phyloP scores from a whole-genome alignment of 2,888 invertebrate species.

The Drosophila villosipedis region DNA sequence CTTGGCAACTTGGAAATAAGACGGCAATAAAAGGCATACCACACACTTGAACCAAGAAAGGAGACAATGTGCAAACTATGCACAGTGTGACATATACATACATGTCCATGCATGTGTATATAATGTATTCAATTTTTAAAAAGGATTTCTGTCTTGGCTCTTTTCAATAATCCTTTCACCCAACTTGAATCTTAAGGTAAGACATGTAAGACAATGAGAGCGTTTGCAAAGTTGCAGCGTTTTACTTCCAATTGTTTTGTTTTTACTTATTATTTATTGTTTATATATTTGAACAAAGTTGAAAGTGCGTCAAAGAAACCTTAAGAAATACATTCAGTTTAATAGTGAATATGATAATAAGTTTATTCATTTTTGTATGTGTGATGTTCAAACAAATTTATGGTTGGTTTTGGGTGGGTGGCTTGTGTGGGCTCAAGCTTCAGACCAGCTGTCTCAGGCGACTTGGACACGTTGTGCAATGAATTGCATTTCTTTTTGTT shows the following conservation, averaged over 20 bases:
- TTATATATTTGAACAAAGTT: not conserved
- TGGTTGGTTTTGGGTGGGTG: conserved; percentile 1
- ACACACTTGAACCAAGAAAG: conserved; percentile 9
- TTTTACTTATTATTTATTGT: not conserved
- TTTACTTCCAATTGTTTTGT: not conserved
- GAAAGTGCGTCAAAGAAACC: too few species aligned
- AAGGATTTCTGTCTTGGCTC: not conserved
- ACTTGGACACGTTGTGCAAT: conserved; percentile 54
- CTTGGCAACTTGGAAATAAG: conserved; percentile 22
- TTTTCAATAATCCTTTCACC: not conserved
- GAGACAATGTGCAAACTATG: conserved; percentile 68
- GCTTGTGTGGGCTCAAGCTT: conserved; percentile 10
- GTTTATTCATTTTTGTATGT: not conserved
- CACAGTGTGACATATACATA: conserved; percentile 32
- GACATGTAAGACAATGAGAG: not conserved
- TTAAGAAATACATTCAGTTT: not conserved
- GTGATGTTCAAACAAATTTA: conserved; percentile 1
- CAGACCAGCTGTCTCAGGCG: not conserved
- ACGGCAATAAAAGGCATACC: conserved; percentile 24
- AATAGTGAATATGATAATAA: too few species aligned
- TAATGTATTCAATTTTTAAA: not conserved
- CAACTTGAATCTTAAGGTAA: not conserved
- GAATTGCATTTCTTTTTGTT: conserved; percentile 60
- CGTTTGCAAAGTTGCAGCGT: not conserved
- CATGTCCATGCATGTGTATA: not conserved